phyloP scores from a whole-genome alignment of 2,797 vertebrate species.

The Huso huso region DNA sequence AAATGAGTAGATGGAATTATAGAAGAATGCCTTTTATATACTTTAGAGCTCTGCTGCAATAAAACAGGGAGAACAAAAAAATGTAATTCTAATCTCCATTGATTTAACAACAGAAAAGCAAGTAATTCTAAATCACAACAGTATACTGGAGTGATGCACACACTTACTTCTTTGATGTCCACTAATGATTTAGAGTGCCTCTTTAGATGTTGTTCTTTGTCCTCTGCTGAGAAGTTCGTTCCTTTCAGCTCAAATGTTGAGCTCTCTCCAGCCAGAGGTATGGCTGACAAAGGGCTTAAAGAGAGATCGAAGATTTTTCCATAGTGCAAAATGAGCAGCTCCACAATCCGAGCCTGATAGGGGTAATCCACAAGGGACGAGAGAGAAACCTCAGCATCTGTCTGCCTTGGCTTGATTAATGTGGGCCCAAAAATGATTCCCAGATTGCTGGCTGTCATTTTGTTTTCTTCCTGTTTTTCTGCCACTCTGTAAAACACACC shows the following conservation, averaged over 20 bases:
- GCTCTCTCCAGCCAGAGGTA: constrained; percentile 35
- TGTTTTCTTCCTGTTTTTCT: constrained; percentile 87
- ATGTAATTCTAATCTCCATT: constrained; percentile 9
- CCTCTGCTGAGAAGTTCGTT: constrained; percentile 44
- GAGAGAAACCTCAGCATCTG: constrained; percentile 80
- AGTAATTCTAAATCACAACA: too few relatives aligned
- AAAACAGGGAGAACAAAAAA: constrained; percentile 16
- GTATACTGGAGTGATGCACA: too few relatives aligned
- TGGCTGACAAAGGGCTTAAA: constrained; percentile 42
- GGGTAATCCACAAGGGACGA: constrained; percentile 94
- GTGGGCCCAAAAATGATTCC: constrained; percentile 96
- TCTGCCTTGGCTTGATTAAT: constrained; percentile 80
- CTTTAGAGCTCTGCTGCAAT: constrained; percentile 59
- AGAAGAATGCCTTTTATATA: constrained; percentile 66
- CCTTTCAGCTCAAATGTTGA: constrained; percentile 37
- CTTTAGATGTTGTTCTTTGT: constrained; percentile 66
- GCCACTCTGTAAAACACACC: constrained; percentile 60
- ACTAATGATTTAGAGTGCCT: constrained; percentile 63
- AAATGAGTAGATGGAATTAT: constrained; percentile 62
- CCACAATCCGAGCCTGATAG: constrained; percentile 85
- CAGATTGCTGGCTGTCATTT: constrained; percentile 94
- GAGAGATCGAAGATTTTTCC: constrained; percentile 74
- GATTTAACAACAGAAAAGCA: not conserved
- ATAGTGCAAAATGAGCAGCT: constrained; percentile 80
- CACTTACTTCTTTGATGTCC: constrained; percentile 84